Base-by-base conservation (phyloP, 2,888 invertebrate species). In the Nomada fucata region DNA sequence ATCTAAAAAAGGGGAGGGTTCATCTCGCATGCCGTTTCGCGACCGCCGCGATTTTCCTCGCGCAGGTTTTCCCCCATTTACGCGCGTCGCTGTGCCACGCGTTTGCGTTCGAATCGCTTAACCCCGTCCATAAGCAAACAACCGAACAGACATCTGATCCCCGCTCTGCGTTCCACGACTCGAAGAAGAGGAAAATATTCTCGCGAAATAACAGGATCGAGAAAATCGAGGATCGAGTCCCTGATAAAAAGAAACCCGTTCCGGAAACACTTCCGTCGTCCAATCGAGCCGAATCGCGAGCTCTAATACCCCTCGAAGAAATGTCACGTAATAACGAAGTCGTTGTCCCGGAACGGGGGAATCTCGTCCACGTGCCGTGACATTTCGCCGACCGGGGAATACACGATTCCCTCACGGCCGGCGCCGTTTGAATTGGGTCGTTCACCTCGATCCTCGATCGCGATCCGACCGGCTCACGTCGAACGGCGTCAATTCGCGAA, bases 301-400 rank as follows among this genome's bases (percentile, higher is more conserved):
- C 53, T 5, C 3, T 64, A 50, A 65, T 57, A 13, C 59, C 64
- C 61, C 52, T 64, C 9, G 36, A 61, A 76, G 61, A 63, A 80
- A 77, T 71, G 68, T 68, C 72, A 67, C 67, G 47, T 67, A 53
- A 53, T 72, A 72, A 72, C 72, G 72, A 72, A 72, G 68, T 76
- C 76, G 57, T 52, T 68, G 36, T 55, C 10, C 9, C 57, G 60
- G 63, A 68, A 64, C 63, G 44, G 18, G 29, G 5, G 23, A 23
- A 59, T 65, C 64, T 52, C 26, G 55, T 23, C 13, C 64, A 57
- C 53, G 53, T 70, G 60, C 59, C 64, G 53, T 61, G 60, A 69
- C 69, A 78, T 77, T 78, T 64, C 26, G 52, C 63, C 29, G 26
- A 29, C 20, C 20, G 23, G 71, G 71, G 36, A 73, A 73, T 44